Conservation (phyloP, 2,888 invertebrate species). For the Tyria jacobaeae region DNA sequence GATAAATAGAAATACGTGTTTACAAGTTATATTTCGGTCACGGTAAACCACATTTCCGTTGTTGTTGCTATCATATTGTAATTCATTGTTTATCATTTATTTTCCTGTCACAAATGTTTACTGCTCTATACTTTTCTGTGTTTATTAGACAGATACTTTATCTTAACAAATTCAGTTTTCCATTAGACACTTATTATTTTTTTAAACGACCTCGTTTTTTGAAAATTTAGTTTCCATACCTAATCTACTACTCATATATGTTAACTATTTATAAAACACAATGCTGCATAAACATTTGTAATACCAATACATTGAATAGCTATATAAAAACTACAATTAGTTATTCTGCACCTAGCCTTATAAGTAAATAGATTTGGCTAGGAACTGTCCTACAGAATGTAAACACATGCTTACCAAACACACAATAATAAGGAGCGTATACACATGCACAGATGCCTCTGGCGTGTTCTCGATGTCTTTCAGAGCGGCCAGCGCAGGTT, state of each 20-base stretch:
- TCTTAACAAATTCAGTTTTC: too few species aligned
- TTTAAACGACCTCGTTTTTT: too few species aligned
- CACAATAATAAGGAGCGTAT: conserved; percentile 94
- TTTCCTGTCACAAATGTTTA: conserved; percentile 24
- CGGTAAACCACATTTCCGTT: conserved; percentile 37
- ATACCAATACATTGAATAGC: too few species aligned
- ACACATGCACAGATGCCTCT: conserved; percentile 93
- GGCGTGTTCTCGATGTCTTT: conserved; percentile 94
- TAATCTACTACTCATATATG: too few species aligned
- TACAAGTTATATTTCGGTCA: conserved; percentile 29
- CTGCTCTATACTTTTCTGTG: conserved; percentile 7
- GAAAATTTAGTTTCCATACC: too few species aligned
- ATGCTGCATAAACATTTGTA: too few species aligned
- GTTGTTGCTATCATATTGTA: conserved; percentile 48
- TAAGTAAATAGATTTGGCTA: not conserved
- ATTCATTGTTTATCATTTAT: conserved; percentile 27
- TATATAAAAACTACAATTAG: not conserved
- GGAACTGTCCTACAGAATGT: not conserved
- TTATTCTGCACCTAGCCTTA: not conserved
- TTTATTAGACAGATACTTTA: too few species aligned
- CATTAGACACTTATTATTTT: too few species aligned
- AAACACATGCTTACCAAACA: conserved; percentile 88
- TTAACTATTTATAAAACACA: too few species aligned
- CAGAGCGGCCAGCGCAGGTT: conserved; percentile 92
- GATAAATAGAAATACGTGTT: conserved; percentile 30